These are phyloP conservation scores for Rhipidura dahli DNA, from an alignment of 2,113 vertebrate genomes.

Conservation along the genomic window DNA sequence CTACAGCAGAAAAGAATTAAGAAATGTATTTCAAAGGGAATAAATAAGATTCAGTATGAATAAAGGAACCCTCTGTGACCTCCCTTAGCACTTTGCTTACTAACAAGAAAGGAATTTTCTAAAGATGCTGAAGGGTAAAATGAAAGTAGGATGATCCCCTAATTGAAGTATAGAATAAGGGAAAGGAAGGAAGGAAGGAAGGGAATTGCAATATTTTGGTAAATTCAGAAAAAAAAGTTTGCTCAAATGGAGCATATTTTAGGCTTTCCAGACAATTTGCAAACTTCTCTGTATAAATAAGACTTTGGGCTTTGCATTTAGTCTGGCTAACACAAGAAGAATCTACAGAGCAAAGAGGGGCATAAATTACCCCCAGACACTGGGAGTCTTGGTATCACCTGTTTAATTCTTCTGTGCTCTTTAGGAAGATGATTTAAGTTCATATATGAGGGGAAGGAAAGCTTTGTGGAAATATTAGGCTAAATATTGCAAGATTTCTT, in stretches of 20 bases:
- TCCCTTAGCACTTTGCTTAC: background rate
- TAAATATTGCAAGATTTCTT: background rate
- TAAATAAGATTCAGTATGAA: conserved; percentile 12
- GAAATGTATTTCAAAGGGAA: conserved; percentile 54
- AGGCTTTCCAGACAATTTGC: background rate
- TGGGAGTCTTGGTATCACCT: background rate
- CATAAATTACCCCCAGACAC: background rate
- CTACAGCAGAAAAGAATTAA: conserved; percentile 39
- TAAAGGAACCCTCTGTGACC: background rate
- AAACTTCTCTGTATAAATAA: background rate
- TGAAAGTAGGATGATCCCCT: background rate
- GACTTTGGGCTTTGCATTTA: background rate
- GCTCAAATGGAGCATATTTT: background rate
- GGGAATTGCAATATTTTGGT: background rate
- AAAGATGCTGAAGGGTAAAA: conserved; percentile 14
- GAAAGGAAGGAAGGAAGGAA: too few relatives aligned
- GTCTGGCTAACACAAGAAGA: background rate
- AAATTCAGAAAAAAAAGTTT: background rate
- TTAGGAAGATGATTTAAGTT: background rate
- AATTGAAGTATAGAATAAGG: background rate
- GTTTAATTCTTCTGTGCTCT: background rate
- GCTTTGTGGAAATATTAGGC: background rate
- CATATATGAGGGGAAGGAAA: background rate
- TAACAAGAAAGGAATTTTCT: background rate
- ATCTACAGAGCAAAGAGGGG: background rate